These are phyloP conservation scores for Anser brachyrhynchus DNA, from an alignment of 2,113 vertebrate species.

Conservation along the genomic window DNA sequence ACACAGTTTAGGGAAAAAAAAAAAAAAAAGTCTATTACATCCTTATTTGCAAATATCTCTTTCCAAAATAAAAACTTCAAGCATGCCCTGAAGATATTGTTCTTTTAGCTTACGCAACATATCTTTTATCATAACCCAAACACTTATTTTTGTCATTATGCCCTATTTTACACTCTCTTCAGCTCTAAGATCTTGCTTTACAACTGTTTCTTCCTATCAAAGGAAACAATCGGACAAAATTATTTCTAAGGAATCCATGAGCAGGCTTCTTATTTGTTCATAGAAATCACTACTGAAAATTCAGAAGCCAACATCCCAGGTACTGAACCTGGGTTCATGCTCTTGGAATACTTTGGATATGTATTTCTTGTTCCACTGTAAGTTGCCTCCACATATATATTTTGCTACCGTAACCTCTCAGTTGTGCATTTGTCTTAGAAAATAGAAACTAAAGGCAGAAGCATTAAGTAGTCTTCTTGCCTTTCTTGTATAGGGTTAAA, in stretches of 20 bases:
- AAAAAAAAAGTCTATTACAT: not conserved
- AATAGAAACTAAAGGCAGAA: not conserved
- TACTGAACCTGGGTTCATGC: not conserved
- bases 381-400: not conserved
- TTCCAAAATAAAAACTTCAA: not conserved
- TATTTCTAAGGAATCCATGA: not conserved
- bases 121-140: not conserved
- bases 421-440: not conserved
- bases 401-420: not conserved
- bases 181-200: not conserved
- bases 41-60: constrained; percentile 8
- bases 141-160: not conserved
- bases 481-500: constrained; percentile 13
- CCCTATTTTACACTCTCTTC: not conserved
- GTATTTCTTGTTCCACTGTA: not conserved
- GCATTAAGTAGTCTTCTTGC: not conserved
- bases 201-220: not conserved
- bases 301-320: fast-evolving
- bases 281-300: not conserved
- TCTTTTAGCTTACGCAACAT: not conserved
- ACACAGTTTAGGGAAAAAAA: not conserved
- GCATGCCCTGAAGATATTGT: not conserved
- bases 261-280: not conserved
- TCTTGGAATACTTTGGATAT: not conserved
- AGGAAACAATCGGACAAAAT: not conserved